Percentiles rank a stretch among this genome's conserved stretches.
Evolutionary conservation across 1,140 invertebrate genomes (phyloP).

Genomic region (Drosophila willistoni): DNA sequence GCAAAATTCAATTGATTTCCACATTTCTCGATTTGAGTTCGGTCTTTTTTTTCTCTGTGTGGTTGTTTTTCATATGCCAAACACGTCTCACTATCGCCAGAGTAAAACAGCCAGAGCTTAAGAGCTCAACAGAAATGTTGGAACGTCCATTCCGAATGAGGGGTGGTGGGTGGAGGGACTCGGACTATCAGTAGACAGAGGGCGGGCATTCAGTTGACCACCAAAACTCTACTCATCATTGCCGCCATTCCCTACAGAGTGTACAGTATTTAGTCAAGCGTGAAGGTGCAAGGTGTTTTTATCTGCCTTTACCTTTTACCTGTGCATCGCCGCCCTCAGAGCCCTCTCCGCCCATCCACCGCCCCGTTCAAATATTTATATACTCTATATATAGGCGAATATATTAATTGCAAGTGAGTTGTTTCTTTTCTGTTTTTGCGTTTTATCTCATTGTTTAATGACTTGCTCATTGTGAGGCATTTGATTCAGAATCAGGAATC

Average conservation of each 20-base stretch:
- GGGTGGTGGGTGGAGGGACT: not conserved
- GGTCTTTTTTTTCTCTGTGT: not conserved
- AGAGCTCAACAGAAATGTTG: conserved; percentile 3
- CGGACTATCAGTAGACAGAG: conserved; percentile 38
- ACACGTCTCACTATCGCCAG: conserved; percentile 12
- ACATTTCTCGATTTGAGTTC: not conserved
- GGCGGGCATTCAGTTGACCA: conserved; percentile 30
- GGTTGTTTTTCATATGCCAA: not conserved
- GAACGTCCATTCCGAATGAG: not conserved
- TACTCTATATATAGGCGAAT: not conserved
- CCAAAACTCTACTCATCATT: not conserved
- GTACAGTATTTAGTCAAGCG: conserved; percentile 43
- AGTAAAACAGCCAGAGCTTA: not conserved
- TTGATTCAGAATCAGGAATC: no score
- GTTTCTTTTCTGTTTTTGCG: conserved; percentile 17
- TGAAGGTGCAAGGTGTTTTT: conserved; percentile 44
- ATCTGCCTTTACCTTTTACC: not conserved
- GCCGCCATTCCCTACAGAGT: conserved; percentile 19
- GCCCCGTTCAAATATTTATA: conserved; percentile 1
- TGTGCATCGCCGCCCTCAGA: no score
- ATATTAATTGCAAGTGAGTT: conserved; percentile 30
- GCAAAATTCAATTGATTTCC: conserved; percentile 10
- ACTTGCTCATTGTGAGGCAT: no score
- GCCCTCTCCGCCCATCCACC: no score
- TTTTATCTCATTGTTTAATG: conserved; percentile 14